Conservation (phyloP, 2,113 vertebrate genomes). For the Oreochromis aureus region DNA sequence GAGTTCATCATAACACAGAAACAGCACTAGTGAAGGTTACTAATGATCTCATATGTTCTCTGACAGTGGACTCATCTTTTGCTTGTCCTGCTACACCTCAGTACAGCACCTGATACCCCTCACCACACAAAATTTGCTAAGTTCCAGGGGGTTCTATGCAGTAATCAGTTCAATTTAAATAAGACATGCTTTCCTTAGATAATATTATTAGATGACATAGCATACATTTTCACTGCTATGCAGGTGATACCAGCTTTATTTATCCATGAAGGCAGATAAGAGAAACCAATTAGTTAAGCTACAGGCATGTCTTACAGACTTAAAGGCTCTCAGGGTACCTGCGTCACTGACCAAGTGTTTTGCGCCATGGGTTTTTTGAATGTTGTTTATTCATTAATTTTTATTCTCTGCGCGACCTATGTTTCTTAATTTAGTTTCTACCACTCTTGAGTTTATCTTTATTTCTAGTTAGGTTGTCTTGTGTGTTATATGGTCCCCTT, state of each 20-base stretch:
- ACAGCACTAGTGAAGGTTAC: not conserved
- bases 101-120: not conserved
- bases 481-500: not conserved
- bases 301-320: not conserved
- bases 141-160: not conserved
- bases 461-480: not conserved
- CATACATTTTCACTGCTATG: not conserved
- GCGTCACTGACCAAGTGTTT: not conserved
- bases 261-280: not conserved
- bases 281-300: not conserved
- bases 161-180: not conserved
- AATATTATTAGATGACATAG: not conserved
- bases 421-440: not conserved
- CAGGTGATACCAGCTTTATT: not conserved
- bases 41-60: not conserved
- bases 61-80: not conserved
- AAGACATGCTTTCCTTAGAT: not conserved
- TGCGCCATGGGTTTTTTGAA: not conserved
- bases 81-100: not conserved
- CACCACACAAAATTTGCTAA: not conserved
- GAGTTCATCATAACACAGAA: not conserved
- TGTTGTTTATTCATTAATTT: not conserved
- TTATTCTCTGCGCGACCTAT: not conserved
- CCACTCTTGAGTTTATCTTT: not conserved
- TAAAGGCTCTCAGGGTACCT: not conserved